Evolutionary conservation across 2,113 vertebrate genomes (phyloP).

Genomic region (Serinus canaria): DNA sequence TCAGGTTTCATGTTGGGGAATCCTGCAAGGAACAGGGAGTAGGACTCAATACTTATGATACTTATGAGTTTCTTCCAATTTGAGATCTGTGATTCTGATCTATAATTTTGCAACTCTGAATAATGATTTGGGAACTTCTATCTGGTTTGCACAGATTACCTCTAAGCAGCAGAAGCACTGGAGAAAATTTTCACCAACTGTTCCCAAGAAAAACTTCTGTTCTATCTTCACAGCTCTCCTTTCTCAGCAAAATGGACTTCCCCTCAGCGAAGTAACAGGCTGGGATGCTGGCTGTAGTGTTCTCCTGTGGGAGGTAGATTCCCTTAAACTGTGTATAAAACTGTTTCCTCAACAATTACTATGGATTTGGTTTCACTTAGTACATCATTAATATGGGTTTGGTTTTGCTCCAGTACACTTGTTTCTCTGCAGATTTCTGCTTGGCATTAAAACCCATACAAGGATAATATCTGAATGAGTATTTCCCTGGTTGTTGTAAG

Average conservation of each 20-base stretch:
- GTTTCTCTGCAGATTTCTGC: neutral
- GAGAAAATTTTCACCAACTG: neutral
- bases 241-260: neutral
- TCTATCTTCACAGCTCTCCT: neutral
- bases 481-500: neutral
- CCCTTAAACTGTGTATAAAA: neutral
- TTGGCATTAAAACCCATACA: neutral
- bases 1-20: fast-evolving
- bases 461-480: neutral
- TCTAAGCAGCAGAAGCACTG: neutral
- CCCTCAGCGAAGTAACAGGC: fast-evolving
- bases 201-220: neutral
- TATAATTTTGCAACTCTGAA: neutral
- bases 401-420: neutral
- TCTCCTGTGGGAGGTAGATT: neutral
- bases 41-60: fast-evolving
- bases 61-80: neutral
- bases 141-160: neutral
- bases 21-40: neutral
- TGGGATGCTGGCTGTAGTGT: neutral
- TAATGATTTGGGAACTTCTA: neutral
- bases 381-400: neutral
- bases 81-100: neutral
- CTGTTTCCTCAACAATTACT: neutral
- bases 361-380: neutral